Conservation (phyloP, 1,140 invertebrate genomes). For the Sitodiplosis mosellana region DNA sequence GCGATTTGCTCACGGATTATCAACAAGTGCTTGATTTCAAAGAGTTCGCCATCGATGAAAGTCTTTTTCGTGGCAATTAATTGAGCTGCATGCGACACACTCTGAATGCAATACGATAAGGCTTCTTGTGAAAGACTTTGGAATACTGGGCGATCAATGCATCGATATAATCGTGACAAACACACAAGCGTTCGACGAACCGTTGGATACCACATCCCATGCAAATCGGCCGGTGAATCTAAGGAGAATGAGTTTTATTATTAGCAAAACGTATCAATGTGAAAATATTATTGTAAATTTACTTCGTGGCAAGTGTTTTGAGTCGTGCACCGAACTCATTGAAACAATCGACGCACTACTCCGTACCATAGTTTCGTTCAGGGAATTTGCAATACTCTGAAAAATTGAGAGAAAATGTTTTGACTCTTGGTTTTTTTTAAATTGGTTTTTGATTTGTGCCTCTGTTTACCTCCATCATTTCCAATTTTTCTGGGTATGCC, state of each 20-base stretch:
- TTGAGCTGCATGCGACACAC: slow-evolving; percentile 57
- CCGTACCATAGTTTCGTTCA: slow-evolving; percentile 41
- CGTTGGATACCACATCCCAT: slow-evolving; percentile 99
- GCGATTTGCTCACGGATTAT: slow-evolving; percentile 95
- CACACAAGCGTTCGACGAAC: slow-evolving; percentile 87
- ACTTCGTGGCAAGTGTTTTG: slow-evolving; percentile 17
- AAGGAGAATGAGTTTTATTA: background rate
- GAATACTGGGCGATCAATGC: slow-evolving; percentile 87
- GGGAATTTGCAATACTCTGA: slow-evolving; percentile 50
- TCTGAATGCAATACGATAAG: slow-evolving; percentile 77
- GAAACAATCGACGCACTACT: slow-evolving; percentile 47
- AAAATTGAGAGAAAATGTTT: slow-evolving; percentile 11
- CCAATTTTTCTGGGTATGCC: slow-evolving; percentile 90
- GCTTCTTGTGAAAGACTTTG: slow-evolving; percentile 93
- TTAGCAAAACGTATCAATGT: background rate
- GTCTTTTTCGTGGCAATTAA: slow-evolving; percentile 49
- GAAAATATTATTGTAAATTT: background rate
- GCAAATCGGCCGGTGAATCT: slow-evolving; percentile 84
- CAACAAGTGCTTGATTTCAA: slow-evolving; percentile 94
- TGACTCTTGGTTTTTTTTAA: background rate
- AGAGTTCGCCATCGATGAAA: slow-evolving; percentile 78
- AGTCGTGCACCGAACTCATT: slow-evolving; percentile 36
- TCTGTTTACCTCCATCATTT: slow-evolving; percentile 76
- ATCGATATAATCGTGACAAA: slow-evolving; percentile 85
- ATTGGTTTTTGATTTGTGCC: background rate